Percentiles rank a stretch among this genome's conserved stretches.
Evolutionary conservation across 2,888 invertebrate genomes (phyloP).

Genomic region (Anarsia innoxiella): DNA sequence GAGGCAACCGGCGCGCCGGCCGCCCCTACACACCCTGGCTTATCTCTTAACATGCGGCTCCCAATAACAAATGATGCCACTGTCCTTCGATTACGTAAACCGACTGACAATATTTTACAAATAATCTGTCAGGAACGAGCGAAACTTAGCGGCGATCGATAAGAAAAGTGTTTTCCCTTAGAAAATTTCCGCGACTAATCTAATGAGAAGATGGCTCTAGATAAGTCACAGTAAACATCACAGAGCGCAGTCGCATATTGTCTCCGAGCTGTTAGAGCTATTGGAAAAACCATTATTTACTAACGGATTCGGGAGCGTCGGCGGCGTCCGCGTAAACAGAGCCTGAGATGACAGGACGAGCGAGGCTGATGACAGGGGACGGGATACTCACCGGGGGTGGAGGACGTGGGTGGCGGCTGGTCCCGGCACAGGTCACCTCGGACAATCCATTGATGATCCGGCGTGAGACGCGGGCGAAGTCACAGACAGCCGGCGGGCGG

Average conservation of each 20-base stretch:
- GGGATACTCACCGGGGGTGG: constrained; percentile 30
- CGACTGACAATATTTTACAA: constrained; percentile 44
- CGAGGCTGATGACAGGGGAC: constrained; percentile 17
- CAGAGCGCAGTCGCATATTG: constrained; percentile 53
- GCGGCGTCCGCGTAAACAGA: constrained; percentile 25
- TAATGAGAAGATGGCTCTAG: constrained; percentile 35
- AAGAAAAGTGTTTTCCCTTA: constrained; percentile 38
- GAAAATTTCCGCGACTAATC: constrained; percentile 45
- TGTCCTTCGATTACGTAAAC: constrained; percentile 64
- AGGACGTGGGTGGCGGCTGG: constrained; percentile 22
- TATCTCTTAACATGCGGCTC: constrained; percentile 31
- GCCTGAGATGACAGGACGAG: constrained; percentile 18
- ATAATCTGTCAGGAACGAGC: constrained; percentile 37
- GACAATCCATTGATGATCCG: constrained; percentile 58
- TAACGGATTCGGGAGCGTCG: constrained; percentile 33
- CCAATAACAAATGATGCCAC: constrained; percentile 43
- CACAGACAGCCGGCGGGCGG: constrained; percentile 28
- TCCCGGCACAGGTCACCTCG: constrained; percentile 51
- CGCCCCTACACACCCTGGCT: no score
- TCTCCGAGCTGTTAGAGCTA: constrained; percentile 37
- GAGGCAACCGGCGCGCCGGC: no score
- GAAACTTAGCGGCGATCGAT: constrained; percentile 44
- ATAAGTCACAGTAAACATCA: constrained; percentile 46
- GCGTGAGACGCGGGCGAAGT: constrained; percentile 20
- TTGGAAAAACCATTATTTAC: constrained; percentile 48